Conservation (phyloP, 2,888 invertebrate species). For the Lamproptera curius region DNA sequence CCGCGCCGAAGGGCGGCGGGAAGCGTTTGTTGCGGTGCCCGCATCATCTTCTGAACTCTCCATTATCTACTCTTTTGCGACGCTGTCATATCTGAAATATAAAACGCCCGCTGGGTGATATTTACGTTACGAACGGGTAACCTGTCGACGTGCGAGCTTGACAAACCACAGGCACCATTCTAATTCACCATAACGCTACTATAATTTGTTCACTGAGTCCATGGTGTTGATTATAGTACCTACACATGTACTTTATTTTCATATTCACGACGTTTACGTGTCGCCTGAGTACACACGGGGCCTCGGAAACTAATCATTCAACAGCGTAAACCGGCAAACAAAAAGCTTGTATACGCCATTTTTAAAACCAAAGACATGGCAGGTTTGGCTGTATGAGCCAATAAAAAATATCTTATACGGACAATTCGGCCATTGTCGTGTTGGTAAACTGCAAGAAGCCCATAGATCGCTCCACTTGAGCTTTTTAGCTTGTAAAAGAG, state of each 20-base stretch:
- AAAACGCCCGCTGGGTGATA: conserved; percentile 71
- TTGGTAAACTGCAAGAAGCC: conserved; percentile 77
- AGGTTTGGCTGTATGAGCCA: conserved; percentile 73
- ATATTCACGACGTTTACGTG: conserved; percentile 72
- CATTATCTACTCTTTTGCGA: conserved; percentile 77
- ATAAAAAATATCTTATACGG: conserved; percentile 75
- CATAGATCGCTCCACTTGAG: conserved; percentile 75
- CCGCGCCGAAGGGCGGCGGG: conserved; percentile 76
- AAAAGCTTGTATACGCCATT: conserved; percentile 81
- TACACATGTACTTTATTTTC: conserved; percentile 77
- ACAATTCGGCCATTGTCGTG: conserved; percentile 78
- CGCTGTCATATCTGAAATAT: conserved; percentile 75
- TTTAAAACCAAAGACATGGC: conserved; percentile 80
- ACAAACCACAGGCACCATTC: conserved; percentile 77
- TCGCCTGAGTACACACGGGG: conserved; percentile 59
- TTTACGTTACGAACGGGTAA: conserved; percentile 74
- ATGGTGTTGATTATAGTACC: conserved; percentile 70
- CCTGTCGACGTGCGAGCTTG: conserved; percentile 76
- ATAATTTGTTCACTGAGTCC: conserved; percentile 69
- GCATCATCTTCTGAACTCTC: conserved; percentile 77
- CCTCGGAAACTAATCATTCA: conserved; percentile 62
- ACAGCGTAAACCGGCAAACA: conserved; percentile 79
- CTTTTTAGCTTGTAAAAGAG: conserved; percentile 72
- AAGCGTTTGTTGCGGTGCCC: conserved; percentile 73
- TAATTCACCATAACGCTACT: conserved; percentile 77